Evolutionary conservation across 1,140 invertebrate genomes (phyloP).

Genomic region (Globodera ellingtonae): DNA sequence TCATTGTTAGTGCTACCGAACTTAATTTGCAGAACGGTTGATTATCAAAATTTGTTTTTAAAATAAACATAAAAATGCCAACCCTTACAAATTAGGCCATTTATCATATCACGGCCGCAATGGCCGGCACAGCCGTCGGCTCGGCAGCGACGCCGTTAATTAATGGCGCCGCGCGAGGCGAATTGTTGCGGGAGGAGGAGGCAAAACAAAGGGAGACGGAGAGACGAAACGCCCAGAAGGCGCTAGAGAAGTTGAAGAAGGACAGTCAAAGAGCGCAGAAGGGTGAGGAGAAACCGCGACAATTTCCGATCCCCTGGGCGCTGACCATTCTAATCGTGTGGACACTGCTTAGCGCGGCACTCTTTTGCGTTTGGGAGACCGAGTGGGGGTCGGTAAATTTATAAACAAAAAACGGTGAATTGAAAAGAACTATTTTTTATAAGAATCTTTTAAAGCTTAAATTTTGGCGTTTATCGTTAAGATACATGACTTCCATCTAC

Average conservation of each 20-base stretch:
- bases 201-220: background rate
- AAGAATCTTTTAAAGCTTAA: no score
- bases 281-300: slow-evolving; percentile 20
- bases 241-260: slow-evolving; percentile 36
- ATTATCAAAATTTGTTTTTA: no score
- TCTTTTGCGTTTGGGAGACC: slow-evolving; percentile 62
- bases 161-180: slow-evolving; percentile 18
- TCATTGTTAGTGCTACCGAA: no score
- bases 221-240: slow-evolving; percentile 10
- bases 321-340: slow-evolving; percentile 57
- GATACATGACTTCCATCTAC: slow-evolving; percentile 58
- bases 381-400: slow-evolving; percentile 47
- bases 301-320: slow-evolving; percentile 58
- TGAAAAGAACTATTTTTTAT: no score
- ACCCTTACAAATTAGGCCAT: slow-evolving; percentile 24
- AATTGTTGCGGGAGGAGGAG: slow-evolving; percentile 10
- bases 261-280: slow-evolving; percentile 26
- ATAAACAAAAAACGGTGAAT: no score
- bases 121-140: slow-evolving; percentile 27
- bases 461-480: no score
- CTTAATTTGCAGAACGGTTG: no score
- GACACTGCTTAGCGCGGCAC: slow-evolving; percentile 59
- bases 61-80: no score
- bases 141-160: slow-evolving; percentile 19
- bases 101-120: slow-evolving; percentile 33